Evolutionary conservation across 2,888 invertebrate species (phyloP).

Genomic region (Amphiduros pacificus): DNA sequence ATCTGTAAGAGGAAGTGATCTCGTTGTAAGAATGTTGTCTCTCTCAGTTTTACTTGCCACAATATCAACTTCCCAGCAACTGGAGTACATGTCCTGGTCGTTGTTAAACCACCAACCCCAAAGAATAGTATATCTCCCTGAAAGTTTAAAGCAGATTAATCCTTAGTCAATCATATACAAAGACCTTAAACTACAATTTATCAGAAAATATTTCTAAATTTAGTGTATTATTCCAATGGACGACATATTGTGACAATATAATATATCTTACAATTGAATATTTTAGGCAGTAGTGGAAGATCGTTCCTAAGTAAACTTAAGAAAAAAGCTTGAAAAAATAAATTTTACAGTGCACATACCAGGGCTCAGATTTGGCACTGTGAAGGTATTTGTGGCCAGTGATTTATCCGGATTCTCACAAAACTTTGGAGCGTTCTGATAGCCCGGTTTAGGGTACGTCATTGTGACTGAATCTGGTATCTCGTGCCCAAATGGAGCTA

Average conservation of each 20-base stretch:
- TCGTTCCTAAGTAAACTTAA: too few species aligned
- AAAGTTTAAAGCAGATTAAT: too few species aligned
- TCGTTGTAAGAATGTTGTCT: neutral
- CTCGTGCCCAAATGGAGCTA: slow-evolving; percentile 13
- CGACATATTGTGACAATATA: too few species aligned
- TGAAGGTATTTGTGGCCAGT: slow-evolving; percentile 20
- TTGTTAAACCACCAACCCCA: slow-evolving; percentile 24
- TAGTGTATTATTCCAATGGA: too few species aligned
- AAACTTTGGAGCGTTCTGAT: slow-evolving; percentile 25
- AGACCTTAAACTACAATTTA: too few species aligned
- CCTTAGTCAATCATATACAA: too few species aligned
- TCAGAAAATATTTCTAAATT: too few species aligned
- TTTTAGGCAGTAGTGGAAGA: too few species aligned
- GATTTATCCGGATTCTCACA: slow-evolving; percentile 24
- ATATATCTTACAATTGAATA: too few species aligned
- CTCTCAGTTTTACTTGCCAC: neutral
- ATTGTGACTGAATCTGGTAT: slow-evolving; percentile 11
- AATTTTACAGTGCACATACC: too few species aligned
- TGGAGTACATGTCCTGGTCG: slow-evolving; percentile 13
- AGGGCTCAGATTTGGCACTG: slow-evolving; percentile 16
- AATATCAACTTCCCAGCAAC: slow-evolving; percentile 24
- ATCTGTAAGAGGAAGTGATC: neutral
- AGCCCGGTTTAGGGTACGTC: slow-evolving; percentile 23
- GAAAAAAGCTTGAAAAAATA: too few species aligned
- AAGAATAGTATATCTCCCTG: slow-evolving; percentile 22